Base-by-base conservation (phyloP, 2,113 vertebrate species). In the Nannobrachium achirus region DNA sequence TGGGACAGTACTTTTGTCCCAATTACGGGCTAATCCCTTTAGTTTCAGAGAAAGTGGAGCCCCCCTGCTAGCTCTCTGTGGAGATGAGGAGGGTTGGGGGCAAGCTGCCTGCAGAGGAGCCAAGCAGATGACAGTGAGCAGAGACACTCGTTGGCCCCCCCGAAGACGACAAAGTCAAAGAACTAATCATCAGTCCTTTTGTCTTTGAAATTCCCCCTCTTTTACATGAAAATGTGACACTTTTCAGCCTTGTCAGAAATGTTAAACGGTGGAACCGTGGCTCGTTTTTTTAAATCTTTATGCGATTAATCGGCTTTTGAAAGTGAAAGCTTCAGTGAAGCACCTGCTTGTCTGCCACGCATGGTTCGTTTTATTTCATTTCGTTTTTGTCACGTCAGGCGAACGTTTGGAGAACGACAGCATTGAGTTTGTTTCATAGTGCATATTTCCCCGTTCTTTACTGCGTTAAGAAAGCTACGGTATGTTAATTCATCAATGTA, bases 291-390 rank as follows among this genome's bases (percentile, higher is more conserved):
- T n/a, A n/a, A n/a, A 88, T 88, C 89, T 91, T 91, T 91, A 91
- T 88, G 90, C 84, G 86, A 89, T 91, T 92, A 89, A 92, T 92
- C 89, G 84, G 75, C 87, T 91, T 92, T 85, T 89, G 87, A 91
- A 92, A 91, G 83, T 80, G 81, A 89, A 69, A 83, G 83, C 83
- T 50, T 80, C 76, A 71, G 62, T 33, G 25, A 89, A 76, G 74
- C 74, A 82, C 69, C 25, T 33, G 25, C 25, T 89, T 71, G 66
- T 72, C 69, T 70, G 82, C 66, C 80, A 81, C 69, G 48, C 63
- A 70, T 33, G 71, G 78, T 69, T 68, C 13, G 56, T 1, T 69
- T 49, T 1, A 10, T 33, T 33, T 69, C 18, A 14, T 63, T 63
- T 69, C 48, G 10, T 46, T 52, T 19, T 62, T 38, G 57, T 63